phyloP scores from a whole-genome alignment of 1,140 invertebrate genomes.

The Diorhabda carinulata region DNA sequence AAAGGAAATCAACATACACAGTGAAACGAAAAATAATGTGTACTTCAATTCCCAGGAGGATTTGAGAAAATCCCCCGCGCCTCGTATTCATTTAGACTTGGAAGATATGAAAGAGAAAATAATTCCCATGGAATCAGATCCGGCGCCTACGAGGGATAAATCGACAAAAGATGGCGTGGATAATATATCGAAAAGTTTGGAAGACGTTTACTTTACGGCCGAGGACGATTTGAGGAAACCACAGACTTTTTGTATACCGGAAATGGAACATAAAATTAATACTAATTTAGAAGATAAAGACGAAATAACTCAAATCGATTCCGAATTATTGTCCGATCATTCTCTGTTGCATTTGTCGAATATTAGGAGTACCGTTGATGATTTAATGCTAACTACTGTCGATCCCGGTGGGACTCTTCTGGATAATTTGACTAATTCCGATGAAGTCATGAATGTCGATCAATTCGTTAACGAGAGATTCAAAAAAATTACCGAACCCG shows the following conservation, averaged over 20 bases:
- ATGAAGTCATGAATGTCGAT: slow-evolving; percentile 46
- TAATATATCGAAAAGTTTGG: background rate
- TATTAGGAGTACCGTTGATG: slow-evolving; percentile 32
- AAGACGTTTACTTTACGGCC: background rate
- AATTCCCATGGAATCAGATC: background rate
- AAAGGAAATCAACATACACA: background rate
- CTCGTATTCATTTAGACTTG: too few relatives aligned
- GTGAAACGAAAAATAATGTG: background rate
- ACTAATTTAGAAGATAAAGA: background rate
- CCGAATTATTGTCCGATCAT: slow-evolving; percentile 34
- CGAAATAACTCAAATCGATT: slow-evolving; percentile 9
- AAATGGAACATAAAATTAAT: background rate
- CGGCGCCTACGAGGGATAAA: background rate
- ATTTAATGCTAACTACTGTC: slow-evolving; percentile 37
- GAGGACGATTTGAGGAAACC: background rate
- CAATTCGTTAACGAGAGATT: slow-evolving; percentile 46
- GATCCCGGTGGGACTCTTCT: slow-evolving; percentile 32
- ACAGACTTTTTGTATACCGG: background rate
- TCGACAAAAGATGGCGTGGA: background rate
- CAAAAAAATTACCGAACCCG: slow-evolving; percentile 42
- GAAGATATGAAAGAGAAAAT: background rate
- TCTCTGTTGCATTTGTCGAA: slow-evolving; percentile 30
- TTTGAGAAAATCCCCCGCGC: background rate
- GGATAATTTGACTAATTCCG: slow-evolving; percentile 42
- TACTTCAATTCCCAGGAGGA: background rate